Evolutionary conservation across 2,888 invertebrate genomes (phyloP), one percentile per base, ranked within the genome.

Genomic region (Dasysyrphus tricinctus): DNA sequence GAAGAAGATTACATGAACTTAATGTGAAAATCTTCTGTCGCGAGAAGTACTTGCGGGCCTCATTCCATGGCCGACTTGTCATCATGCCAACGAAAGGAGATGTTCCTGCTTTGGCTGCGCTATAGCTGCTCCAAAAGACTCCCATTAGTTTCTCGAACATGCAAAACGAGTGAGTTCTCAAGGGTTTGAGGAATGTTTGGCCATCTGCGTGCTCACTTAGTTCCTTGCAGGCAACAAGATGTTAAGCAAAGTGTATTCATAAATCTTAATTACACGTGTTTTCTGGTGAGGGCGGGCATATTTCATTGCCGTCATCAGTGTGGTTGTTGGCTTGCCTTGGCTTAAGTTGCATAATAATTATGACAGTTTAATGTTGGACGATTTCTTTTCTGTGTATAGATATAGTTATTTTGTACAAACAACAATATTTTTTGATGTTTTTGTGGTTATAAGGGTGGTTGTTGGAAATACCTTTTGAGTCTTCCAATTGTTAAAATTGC

Each of bases 201-300:
- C 85, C 85, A 85, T 85, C 85, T 88, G 87, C 80, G 78, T 79
- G 59, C 81, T 79, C 80, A 54, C 81, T 79, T 72, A 74, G 70
- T 78, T 74, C 79, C 42, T 56, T 19, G 4, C 70, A 85, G 80
- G 83, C 88, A 89, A 89, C 88, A 88, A 88, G 88, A 88, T 88
- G 88, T 87, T 88, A 77, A 88, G 81, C 88, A 85, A 85, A 85
- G 81, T 88, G 82, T 79, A 74, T 72, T 76, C 83, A 88, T 89
- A 89, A 89, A 89, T 89, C 88, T 89, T 88, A 88, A 89, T 89
- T 89, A 89, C 88, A 88, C 88, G 88, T 88, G 88, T 89, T 89
- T 88, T 80, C 72, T 61, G 88, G 78, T 87, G 73, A 57, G 78
- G 87, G 80, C 42, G 61, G 65, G 57, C 76, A 83, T 87, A 80